A percentile compares a stretch with the other conserved stretches of the same genome.
phyloP scores from a whole-genome alignment of 2,888 invertebrate genomes.

The Tipula confusa region DNA sequence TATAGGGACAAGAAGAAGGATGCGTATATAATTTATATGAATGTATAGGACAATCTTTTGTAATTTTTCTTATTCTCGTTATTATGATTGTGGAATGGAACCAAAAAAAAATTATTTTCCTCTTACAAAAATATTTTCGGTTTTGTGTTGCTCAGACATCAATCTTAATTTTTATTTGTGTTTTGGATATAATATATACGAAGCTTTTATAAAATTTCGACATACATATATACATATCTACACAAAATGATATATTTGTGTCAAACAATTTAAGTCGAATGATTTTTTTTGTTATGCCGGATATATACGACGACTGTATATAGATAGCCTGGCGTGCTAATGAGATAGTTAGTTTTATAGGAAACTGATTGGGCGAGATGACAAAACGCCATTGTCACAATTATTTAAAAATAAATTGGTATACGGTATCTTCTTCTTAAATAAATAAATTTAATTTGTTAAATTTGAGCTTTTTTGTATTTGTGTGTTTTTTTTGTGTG shows the following conservation, averaged over 20 bases:
- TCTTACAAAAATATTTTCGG: background rate
- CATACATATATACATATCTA: background rate
- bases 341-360: background rate
- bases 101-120: background rate
- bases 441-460: constrained; percentile 9
- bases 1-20: background rate
- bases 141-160: background rate
- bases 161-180: constrained; percentile 14
- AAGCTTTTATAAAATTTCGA: background rate
- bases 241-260: background rate
- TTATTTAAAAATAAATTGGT: background rate
- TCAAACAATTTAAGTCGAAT: background rate
- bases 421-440: background rate
- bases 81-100: background rate
- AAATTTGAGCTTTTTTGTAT: background rate
- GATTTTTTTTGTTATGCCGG: background rate
- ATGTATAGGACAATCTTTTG: constrained; percentile 9
- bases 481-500: background rate
- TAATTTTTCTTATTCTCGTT: constrained; percentile 20
- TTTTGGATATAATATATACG: background rate
- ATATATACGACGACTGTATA: too few species aligned
- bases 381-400: background rate
- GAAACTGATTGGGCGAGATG: background rate
- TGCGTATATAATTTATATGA: constrained; percentile 25
- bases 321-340: background rate